Evolutionary conservation across 37 sponge, comb jelly and placozoan genomes (phyloP), one percentile per base, ranked within the genome.

Genomic region (Bolinopsis microptera): DNA sequence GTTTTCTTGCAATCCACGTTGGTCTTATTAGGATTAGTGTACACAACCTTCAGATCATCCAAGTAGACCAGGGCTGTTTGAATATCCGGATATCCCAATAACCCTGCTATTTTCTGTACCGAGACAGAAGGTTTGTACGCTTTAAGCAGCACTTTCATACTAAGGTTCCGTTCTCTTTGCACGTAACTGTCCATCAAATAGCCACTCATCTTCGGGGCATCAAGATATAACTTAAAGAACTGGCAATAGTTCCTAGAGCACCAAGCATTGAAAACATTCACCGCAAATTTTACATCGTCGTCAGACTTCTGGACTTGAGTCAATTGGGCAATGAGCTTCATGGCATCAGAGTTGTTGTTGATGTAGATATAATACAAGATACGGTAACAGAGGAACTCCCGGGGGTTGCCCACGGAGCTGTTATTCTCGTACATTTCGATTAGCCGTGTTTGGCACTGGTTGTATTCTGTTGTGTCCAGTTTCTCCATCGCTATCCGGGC

Each of bases 361-460:
- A 96, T 97, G 80, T 97, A 94, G 32, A 99, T 95, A 93, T 93
- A 83, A 72, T 97, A 99, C 93, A 97, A 94, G 31, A 99, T 95
- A 26, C 97, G 93, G 83, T 99, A 99, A 25, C 98, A 96, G 5
- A 96, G 32, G 86, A 99, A 99, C 94, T 99, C 99, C 21, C 94
- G 94, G 38, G 92, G 82, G 69, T 94, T 93, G 0, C 38, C 69
- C 22, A 94, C 69, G 24, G 95, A 94, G 27, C 94, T 96, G 38
- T 76, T 83, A 13, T 76, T 22, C 30, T 22, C 61, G 92, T 99
- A 99, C 27, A 99, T 96, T 9, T 93, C 93, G 90, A 93, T 96
- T 0, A 99, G 94, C 86, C 96, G 98, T 0, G 96, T 95, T 94
- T 97, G 97, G 35, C 99, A 99, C 94, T 99, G 99, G 92, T 97